Evolutionary conservation across 30 jellyfish, hydroid and myxozoan genomes (phyloP), one percentile per base, ranked within the genome.

Genomic region (Hydra vulgaris): DNA sequence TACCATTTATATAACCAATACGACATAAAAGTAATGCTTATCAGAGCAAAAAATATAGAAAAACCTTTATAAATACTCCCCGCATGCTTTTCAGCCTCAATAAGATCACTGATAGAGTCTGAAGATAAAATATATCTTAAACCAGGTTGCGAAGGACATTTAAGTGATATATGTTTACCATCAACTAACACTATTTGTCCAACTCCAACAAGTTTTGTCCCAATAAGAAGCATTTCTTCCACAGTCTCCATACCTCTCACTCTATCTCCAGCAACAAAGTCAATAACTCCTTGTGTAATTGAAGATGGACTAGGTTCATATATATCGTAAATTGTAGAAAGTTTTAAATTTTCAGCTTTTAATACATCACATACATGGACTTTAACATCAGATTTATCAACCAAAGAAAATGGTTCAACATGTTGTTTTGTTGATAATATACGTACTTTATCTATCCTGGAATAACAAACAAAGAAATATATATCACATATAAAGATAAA

Each of bases 201-300:
- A 21, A 90, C 69, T 18, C 83, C 95, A 0, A 93, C 82, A 69
- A 89, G 25, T 53, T 85, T 74, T 54, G 97, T 84, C 15, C 89
- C 89, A 25, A 77, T 86, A 0, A 81, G 81, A 18, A 89, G 80
- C 87, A 81, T 70, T 22, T 78, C 81, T 23, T 89, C 95, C 22
- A 70, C 83, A n/a, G 82, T 74, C 74, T 84, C 97, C 23, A 79
- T 80, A 17, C 97, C 97, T 56, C 82, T 84, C 66, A 84, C 83
- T 18, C 82, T 73, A 56, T 82, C 84, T 18, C 97, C 97, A 7
- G 89, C 21, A 0, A 85, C 88, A 21, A 84, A 26, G 73, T 86
- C 76, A 4, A 81, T 25, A 15, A 89, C 67, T 23, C 71, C 72
- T 7, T 84, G 92, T 17, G 90, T 21, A 18, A 78, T 27, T 1